A percentile compares a stretch with the other conserved stretches of the same genome.
These are phyloP conservation scores for Saccostrea cuccullata DNA, from an alignment of 1,140 invertebrate genomes.

Conservation along the genomic window DNA sequence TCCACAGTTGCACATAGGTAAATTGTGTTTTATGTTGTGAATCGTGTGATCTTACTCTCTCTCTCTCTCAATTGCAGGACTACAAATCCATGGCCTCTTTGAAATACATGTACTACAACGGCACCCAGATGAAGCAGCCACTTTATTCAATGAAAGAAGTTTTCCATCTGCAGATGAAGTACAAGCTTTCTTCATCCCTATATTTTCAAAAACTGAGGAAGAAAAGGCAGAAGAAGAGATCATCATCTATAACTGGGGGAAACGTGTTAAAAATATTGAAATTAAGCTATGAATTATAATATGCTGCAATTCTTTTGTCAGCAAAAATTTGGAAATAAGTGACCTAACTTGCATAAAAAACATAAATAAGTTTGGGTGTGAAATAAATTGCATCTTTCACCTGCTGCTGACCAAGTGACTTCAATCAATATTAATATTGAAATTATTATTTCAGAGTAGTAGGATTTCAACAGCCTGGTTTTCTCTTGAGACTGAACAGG, in stretches of 20 bases:
- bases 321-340: neutral
- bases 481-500: neutral
- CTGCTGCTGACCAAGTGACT: neutral
- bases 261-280: neutral
- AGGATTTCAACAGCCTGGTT: conserved; percentile 18
- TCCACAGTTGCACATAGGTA: too few species aligned
- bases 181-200: neutral
- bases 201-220: neutral
- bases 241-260: conserved; percentile 17
- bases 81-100: neutral
- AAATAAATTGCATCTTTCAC: neutral
- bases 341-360: neutral
- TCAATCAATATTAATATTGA: neutral
- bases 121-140: conserved; percentile 1
- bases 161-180: conserved; percentile 16
- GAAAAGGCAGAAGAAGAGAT: conserved; percentile 29
- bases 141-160: conserved; percentile 6
- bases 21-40: too few species aligned
- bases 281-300: conserved; percentile 1
- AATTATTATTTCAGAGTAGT: conserved; percentile 23
- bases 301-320: neutral
- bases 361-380: neutral
- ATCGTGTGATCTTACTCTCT: neutral
- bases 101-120: neutral
- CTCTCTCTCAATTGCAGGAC: conserved; percentile 16